Conservation (phyloP, 2,888 invertebrate species). For the Callimorpha dominula region DNA sequence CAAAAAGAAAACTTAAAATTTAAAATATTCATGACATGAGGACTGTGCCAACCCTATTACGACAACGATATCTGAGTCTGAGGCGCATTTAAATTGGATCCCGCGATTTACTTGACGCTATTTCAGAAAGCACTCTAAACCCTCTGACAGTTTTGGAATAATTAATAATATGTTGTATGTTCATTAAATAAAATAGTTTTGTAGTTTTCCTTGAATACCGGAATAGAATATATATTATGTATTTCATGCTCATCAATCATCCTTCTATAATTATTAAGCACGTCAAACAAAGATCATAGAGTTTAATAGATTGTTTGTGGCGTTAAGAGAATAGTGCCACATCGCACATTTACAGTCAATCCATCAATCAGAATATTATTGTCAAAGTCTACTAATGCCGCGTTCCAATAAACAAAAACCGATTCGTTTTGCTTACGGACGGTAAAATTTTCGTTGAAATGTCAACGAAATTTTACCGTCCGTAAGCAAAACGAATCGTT, state of each 20-base stretch:
- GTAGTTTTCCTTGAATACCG: background rate
- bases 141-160: background rate
- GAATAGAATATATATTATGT: background rate
- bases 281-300: background rate
- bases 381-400: too few relatives aligned
- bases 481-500: too few relatives aligned
- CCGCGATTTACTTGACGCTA: background rate
- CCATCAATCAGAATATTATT: too few relatives aligned
- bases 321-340: too few relatives aligned
- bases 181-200: background rate
- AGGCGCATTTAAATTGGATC: constrained; percentile 8
- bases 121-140: background rate
- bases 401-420: too few relatives aligned
- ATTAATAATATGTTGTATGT: background rate
- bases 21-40: background rate
- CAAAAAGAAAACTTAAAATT: too few relatives aligned
- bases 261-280: background rate
- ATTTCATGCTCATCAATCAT: too few relatives aligned
- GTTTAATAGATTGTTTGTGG: background rate
- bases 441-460: too few relatives aligned
- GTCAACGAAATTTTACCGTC: too few relatives aligned
- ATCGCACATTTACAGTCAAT: too few relatives aligned
- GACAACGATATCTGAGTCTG: background rate
- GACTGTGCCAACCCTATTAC: background rate
- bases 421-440: too few relatives aligned